phyloP scores from a whole-genome alignment of 2,888 invertebrate species.

The Pomacea canaliculata region DNA sequence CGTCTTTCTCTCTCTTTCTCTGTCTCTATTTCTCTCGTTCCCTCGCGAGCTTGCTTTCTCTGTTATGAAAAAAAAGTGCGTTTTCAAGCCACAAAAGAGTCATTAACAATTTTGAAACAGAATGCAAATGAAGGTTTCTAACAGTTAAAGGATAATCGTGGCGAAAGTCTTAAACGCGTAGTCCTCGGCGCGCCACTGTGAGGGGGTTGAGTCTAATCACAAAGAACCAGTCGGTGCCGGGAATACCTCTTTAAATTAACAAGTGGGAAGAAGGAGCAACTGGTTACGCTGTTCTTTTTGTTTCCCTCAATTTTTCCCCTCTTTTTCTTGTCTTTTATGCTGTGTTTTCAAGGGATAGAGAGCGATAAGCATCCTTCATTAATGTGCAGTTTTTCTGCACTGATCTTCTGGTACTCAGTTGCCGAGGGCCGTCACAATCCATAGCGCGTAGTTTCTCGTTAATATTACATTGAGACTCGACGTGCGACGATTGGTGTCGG shows the following conservation, averaged over 20 bases:
- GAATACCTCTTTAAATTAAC: neutral
- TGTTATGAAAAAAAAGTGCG: neutral
- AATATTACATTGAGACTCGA: too few species aligned
- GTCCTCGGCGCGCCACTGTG: neutral
- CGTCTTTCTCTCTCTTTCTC: neutral
- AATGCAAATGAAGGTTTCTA: neutral
- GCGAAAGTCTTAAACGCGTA: neutral
- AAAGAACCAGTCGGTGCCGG: neutral
- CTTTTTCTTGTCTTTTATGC: too few species aligned
- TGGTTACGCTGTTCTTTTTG: too few species aligned
- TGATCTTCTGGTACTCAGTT: neutral
- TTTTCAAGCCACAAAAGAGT: conserved; percentile 3
- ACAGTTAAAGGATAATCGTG: neutral
- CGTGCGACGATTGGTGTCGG: too few species aligned
- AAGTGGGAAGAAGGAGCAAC: neutral
- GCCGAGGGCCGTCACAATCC: conserved; percentile 5
- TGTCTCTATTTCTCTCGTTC: neutral
- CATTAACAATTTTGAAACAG: neutral
- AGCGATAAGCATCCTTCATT: too few species aligned
- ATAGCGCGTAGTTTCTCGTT: neutral
- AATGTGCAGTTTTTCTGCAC: neutral
- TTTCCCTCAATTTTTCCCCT: too few species aligned
- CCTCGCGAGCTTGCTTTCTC: neutral
- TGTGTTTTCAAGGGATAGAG: too few species aligned
- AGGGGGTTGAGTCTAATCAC: neutral